phyloP scores from a whole-genome alignment of 2,113 vertebrate genomes.

The Peromyscus maniculatus region DNA sequence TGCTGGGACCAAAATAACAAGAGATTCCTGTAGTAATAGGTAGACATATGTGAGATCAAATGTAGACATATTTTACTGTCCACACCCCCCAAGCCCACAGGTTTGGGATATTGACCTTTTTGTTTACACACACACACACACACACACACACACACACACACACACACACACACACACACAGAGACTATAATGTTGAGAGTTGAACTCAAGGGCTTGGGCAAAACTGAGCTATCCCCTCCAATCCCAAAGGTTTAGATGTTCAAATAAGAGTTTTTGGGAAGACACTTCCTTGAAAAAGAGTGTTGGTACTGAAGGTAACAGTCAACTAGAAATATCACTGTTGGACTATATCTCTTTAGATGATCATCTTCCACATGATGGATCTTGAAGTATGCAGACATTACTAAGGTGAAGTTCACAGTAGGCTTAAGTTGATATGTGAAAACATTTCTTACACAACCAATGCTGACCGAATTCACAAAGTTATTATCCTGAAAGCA shows the following conservation, averaged over 20 bases:
- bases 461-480: slow-evolving; percentile 28
- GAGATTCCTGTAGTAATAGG: neutral
- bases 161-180: neutral
- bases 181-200: neutral
- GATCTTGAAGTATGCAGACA: slow-evolving; percentile 61
- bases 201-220: neutral
- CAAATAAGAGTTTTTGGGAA: neutral
- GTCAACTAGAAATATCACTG: slow-evolving; percentile 11
- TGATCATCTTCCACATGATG: slow-evolving; percentile 44
- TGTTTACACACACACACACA: too few species aligned
- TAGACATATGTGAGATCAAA: neutral
- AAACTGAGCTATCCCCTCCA: neutral
- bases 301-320: neutral
- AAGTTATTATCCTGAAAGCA: slow-evolving; percentile 50
- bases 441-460: slow-evolving; percentile 50
- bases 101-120: neutral
- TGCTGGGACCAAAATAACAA: neutral
- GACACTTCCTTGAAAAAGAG: neutral
- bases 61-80: neutral
- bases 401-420: slow-evolving; percentile 40
- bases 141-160: too few species aligned
- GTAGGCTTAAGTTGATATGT: slow-evolving; percentile 48
- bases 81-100: neutral
- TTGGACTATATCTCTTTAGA: neutral
- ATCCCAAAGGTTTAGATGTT: neutral